Base-by-base conservation (phyloP, 2,113 vertebrate species). In the Mus pahari region DNA sequence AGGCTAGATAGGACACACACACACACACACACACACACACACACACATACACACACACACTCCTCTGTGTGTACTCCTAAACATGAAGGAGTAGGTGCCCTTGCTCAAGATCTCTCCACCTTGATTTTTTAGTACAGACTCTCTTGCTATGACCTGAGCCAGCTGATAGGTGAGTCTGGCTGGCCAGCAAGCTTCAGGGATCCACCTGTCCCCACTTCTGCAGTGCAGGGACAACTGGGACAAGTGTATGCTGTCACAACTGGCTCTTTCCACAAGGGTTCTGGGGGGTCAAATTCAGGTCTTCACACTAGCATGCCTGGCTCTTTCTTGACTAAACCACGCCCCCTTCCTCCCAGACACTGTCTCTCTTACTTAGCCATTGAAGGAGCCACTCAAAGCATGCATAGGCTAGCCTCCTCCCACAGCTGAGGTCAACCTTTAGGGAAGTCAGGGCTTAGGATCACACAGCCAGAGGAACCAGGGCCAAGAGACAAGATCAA, bases 391-490 rank as follows among this genome's bases (percentile, higher is more conserved):
- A 0, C 3, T 2, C 24, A 16, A 86, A 93, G 36, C 42, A n/a
- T 26, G 53, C 0, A 10, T 26, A 6, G 16, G 0, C 11, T 17
- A 24, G 13, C 24, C 55, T 22, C 74, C 36, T 42, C 45, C 60
- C 16, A 45, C 26, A 20, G 71, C 70, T 60, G 45, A 60, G 36
- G 33, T 26, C 19, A 66, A 16, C 16, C 33, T 48, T 84, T 78
- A 87, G 68, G 78, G 50, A 94, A 74, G 91, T 74, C 82, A 87
- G 71, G 66, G 9, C 48, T 22, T 5, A 81, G 19, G 28, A 5
- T 84, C 70, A 90, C 90, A 90, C 3, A 95, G 83, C 39, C 58
- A 92, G 75, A 45, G 58, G 64, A 53, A 19, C 0, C n/a, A 24
- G 1, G 6, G 5, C 33, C 39, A n/a, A 53, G 60, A 24, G 14